These are phyloP conservation scores for Sus cebifrons DNA, from an alignment of 2,797 vertebrate genomes.

Conservation along the genomic window DNA sequence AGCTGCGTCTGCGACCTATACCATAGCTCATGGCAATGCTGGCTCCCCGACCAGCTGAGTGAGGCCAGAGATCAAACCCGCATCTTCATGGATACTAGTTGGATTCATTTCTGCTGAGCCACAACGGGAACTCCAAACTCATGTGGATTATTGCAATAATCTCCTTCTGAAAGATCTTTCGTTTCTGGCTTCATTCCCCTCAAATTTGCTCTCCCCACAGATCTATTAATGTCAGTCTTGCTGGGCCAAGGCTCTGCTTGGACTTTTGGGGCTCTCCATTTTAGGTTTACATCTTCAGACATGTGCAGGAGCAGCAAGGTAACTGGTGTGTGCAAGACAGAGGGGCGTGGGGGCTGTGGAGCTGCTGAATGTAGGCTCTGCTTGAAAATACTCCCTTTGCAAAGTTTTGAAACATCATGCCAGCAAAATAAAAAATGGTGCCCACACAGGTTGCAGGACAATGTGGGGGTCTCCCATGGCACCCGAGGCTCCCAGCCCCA, in stretches of 20 bases:
- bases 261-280: neutral
- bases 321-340: neutral
- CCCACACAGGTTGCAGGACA: neutral
- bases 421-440: neutral
- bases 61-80: too few species aligned
- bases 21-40: too few species aligned
- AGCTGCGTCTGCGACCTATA: too few species aligned
- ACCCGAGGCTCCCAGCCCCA: neutral
- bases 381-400: neutral
- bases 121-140: neutral
- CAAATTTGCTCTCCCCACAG: neutral
- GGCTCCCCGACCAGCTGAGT: too few species aligned
- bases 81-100: too few species aligned
- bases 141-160: neutral
- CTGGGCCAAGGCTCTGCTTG: neutral
- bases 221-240: neutral
- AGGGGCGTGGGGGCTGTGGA: neutral
- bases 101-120: too few species aligned
- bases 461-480: too few species aligned
- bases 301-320: neutral
- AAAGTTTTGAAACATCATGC: neutral
- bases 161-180: neutral
- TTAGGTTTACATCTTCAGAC: neutral
- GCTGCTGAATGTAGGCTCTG: neutral
- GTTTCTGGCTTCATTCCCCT: conserved; percentile 19